Evolutionary conservation across 30 jellyfish, hydroid and myxozoan species (phyloP).

Genomic region (Pelagia noctiluca): DNA sequence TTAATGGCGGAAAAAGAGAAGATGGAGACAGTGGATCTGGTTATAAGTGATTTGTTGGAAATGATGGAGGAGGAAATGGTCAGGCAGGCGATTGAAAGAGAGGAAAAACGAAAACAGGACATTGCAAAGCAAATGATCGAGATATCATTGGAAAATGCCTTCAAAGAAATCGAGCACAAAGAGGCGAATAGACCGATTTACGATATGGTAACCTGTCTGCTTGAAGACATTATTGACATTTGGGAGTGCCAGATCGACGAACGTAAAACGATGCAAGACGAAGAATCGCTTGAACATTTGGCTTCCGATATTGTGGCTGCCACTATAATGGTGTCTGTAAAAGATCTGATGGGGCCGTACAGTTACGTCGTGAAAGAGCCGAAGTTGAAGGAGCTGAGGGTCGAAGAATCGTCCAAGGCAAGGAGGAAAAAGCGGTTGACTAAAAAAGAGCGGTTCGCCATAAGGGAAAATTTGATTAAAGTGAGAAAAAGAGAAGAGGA

Average conservation of each 20-base stretch:
- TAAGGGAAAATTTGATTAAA: background rate
- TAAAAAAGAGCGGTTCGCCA: background rate
- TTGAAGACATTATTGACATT: constrained; percentile 63
- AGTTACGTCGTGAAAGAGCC: constrained; percentile 42
- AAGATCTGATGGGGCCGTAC: constrained; percentile 25
- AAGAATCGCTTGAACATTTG: constrained; percentile 29
- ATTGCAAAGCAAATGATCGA: background rate
- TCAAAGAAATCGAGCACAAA: constrained; percentile 18
- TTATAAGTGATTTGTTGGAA: background rate
- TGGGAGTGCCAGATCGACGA: constrained; percentile 56
- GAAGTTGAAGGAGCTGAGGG: constrained; percentile 21
- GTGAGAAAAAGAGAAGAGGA: constrained; percentile 1
- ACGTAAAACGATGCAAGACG: constrained; percentile 28
- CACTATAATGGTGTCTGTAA: constrained; percentile 43
- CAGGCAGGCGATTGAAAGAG: background rate
- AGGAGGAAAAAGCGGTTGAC: background rate
- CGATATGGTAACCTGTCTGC: constrained; percentile 1
- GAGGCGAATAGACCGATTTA: constrained; percentile 3
- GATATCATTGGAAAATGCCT: background rate
- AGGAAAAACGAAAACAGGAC: background rate
- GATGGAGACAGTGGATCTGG: background rate
- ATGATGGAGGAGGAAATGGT: background rate
- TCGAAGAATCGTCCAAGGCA: background rate
- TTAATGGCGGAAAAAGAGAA: constrained; percentile 10
- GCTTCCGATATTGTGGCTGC: constrained; percentile 44